These are phyloP conservation scores for Eustalomyia histrio DNA, from an alignment of 2,888 invertebrate genomes.

Conservation along the genomic window DNA sequence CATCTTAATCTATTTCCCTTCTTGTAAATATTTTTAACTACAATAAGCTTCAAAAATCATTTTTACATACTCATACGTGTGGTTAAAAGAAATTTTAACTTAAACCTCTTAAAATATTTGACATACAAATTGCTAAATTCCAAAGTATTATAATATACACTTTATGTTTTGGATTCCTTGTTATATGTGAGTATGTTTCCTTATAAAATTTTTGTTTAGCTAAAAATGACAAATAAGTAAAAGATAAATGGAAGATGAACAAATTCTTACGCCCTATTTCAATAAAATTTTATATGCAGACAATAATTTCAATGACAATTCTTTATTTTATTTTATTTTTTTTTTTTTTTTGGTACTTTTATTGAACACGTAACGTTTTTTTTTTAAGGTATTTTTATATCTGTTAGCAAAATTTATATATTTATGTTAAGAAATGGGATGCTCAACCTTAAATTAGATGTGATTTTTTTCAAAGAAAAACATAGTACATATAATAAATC, in stretches of 20 bases:
- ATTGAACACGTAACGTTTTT: conserved; percentile 46
- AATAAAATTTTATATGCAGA: conserved; percentile 59
- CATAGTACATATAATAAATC: too few species aligned
- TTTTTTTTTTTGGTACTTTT: conserved; percentile 11
- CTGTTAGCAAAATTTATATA: not conserved
- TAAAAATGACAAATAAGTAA: conserved; percentile 3
- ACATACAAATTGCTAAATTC: conserved; percentile 11
- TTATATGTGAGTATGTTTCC: not conserved
- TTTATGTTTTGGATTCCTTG: conserved; percentile 16
- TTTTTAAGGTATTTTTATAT: not conserved
- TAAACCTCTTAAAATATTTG: conserved; percentile 23
- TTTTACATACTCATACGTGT: not conserved
- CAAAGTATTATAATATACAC: conserved; percentile 12
- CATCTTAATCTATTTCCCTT: not conserved
- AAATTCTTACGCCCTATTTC: conserved; percentile 48
- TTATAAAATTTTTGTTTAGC: not conserved
- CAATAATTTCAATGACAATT: conserved; percentile 46
- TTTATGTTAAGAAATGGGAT: not conserved
- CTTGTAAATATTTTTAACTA: not conserved
- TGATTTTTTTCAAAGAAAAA: too few species aligned
- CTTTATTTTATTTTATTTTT: conserved; percentile 2
- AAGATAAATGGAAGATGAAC: not conserved
- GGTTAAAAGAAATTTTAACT: conserved; percentile 6
- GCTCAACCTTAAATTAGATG: not conserved
- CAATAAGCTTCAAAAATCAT: not conserved